Evolutionary conservation across 1,140 invertebrate genomes (phyloP).

Genomic region (Dreissena rostriformis): DNA sequence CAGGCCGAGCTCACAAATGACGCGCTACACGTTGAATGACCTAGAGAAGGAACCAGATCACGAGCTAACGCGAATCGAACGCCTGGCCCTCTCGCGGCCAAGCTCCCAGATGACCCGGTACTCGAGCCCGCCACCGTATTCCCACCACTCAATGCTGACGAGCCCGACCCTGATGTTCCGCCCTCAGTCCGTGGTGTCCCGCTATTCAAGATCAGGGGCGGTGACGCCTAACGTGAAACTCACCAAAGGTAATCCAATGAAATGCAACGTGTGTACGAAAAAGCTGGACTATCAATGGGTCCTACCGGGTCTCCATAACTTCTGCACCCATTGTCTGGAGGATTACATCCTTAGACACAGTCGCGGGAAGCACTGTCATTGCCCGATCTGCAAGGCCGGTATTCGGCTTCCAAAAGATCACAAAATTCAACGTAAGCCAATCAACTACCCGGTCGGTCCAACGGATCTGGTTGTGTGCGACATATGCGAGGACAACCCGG

Average conservation of each 20-base stretch:
- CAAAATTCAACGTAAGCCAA: conserved; percentile 1
- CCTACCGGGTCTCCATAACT: conserved; percentile 51
- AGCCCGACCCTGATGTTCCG: conserved; percentile 31
- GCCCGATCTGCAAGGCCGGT: conserved; percentile 44
- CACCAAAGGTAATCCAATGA: conserved; percentile 49
- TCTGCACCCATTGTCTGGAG: conserved; percentile 51
- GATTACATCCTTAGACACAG: conserved; percentile 54
- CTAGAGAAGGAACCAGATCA: not conserved
- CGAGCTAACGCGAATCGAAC: not conserved
- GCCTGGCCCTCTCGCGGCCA: conserved; percentile 42
- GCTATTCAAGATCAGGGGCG: conserved; percentile 20
- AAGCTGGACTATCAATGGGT: conserved; percentile 53
- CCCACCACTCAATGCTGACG: not conserved
- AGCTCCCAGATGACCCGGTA: conserved; percentile 52
- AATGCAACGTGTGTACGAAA: conserved; percentile 49
- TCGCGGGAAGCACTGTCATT: conserved; percentile 46
- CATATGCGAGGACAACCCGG: conserved; percentile 49
- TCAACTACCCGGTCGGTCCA: conserved; percentile 12
- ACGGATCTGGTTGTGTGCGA: conserved; percentile 47
- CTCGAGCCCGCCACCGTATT: conserved; percentile 30
- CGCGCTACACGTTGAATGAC: conserved; percentile 21
- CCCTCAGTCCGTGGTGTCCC: conserved; percentile 41
- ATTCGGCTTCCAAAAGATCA: conserved; percentile 49
- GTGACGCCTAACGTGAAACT: conserved; percentile 11
- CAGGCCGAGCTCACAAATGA: conserved; percentile 45